Evolutionary conservation across 2,888 invertebrate species (phyloP).

Genomic region (Priocnemis perturbator): DNA sequence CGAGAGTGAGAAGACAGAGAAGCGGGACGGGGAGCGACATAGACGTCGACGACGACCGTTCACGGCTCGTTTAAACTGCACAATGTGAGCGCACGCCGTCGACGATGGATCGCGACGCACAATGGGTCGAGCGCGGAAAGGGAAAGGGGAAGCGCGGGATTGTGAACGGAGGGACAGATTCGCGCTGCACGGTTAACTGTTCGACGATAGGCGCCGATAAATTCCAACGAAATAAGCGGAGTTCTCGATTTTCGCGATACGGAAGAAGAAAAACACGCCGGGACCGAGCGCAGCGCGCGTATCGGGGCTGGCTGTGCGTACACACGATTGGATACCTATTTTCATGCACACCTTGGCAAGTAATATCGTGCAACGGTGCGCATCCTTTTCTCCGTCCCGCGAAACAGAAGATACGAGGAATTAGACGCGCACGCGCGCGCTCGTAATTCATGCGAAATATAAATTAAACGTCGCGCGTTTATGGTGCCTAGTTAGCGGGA

Average conservation of each 20-base stretch:
- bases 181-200: constrained; percentile 34
- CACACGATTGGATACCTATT: too few species aligned
- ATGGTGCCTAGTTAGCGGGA: constrained; percentile 49
- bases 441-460: constrained; percentile 46
- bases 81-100: constrained; percentile 27
- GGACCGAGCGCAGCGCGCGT: too few species aligned
- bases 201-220: constrained; percentile 28
- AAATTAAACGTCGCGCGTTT: constrained; percentile 55
- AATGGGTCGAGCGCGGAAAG: constrained; percentile 12
- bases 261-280: too few species aligned
- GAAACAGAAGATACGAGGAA: too few species aligned
- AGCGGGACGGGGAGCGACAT: not conserved
- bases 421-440: not conserved
- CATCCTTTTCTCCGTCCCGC: too few species aligned
- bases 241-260: too few species aligned
- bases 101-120: constrained; percentile 15
- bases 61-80: constrained; percentile 36
- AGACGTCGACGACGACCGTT: constrained; percentile 36
- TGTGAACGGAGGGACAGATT: constrained; percentile 32
- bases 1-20: constrained; percentile 1
- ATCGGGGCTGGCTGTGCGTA: too few species aligned
- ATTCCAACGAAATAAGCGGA: constrained; percentile 11
- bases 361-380: too few species aligned
- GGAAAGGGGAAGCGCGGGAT: too few species aligned
- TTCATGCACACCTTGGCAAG: too few species aligned